Evolutionary conservation across 2,797 vertebrate genomes (phyloP).

Genomic region (Gymnothorax reevesii): DNA sequence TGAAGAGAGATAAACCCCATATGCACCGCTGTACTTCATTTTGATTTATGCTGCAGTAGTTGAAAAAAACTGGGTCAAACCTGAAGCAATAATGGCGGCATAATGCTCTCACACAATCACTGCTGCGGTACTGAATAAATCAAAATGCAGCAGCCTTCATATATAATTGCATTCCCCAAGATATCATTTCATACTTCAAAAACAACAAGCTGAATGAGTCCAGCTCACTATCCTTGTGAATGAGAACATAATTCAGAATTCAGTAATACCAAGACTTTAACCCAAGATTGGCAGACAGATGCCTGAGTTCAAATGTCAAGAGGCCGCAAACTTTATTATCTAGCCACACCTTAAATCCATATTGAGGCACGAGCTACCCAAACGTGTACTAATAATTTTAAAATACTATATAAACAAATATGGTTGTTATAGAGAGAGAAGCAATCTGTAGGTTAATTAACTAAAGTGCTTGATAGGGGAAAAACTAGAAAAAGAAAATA

Average conservation of each 20-base stretch:
- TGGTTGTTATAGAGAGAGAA: no score
- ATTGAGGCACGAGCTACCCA: conserved; percentile 49
- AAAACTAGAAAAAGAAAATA: background rate
- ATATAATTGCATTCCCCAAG: conserved; percentile 54
- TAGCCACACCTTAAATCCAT: conserved; percentile 53
- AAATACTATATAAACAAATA: background rate
- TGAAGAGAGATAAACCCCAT: conserved; percentile 40
- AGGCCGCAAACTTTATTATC: conserved; percentile 41
- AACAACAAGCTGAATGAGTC: conserved; percentile 58
- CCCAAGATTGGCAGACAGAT: conserved; percentile 61
- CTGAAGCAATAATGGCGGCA: conserved; percentile 57
- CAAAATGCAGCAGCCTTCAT: conserved; percentile 58
- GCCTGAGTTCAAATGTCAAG: conserved; percentile 49
- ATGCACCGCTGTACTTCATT: conserved; percentile 41
- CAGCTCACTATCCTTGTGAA: conserved; percentile 37
- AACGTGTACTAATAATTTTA: conserved; percentile 45
- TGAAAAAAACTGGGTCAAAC: conserved; percentile 63
- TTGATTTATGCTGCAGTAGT: conserved; percentile 37
- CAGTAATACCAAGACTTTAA: conserved; percentile 49
- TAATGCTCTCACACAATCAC: conserved; percentile 57
- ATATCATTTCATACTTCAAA: conserved; percentile 36
- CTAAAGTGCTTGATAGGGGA: no score
- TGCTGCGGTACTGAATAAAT: conserved; percentile 56
- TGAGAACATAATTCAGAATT: conserved; percentile 46
- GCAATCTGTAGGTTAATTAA: background rate